Evolutionary conservation across 2,113 vertebrate genomes (phyloP).

Genomic region (Sitta europaea): DNA sequence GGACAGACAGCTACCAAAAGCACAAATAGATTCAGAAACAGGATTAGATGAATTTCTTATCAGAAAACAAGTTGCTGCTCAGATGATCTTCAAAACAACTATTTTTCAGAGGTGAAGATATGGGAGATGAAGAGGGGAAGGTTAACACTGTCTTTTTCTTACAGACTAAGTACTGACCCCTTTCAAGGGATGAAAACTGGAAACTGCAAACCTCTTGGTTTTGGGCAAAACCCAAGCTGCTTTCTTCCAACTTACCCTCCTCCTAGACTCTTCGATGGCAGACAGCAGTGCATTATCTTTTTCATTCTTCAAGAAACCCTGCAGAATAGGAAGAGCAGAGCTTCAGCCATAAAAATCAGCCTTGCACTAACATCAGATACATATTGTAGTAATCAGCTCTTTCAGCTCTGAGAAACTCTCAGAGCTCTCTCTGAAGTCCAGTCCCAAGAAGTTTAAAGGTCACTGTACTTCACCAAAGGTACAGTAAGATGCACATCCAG

Average conservation of each 20-base stretch:
- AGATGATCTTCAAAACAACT: neutral
- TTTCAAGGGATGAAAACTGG: neutral
- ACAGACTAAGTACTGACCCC: neutral
- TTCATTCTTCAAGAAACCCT: constrained; percentile 98
- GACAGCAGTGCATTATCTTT: constrained; percentile 95
- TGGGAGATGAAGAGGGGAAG: neutral
- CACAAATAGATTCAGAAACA: neutral
- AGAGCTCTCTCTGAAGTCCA: neutral
- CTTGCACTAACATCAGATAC: neutral
- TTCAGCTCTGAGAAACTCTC: neutral
- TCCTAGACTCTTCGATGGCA: constrained; percentile 95
- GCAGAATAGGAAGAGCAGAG: constrained; percentile 27
- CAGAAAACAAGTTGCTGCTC: neutral
- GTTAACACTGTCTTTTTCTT: neutral
- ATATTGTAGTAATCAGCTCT: neutral
- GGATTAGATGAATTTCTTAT: neutral
- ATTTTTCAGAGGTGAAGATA: neutral
- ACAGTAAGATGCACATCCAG: neutral
- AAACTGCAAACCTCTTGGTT: neutral
- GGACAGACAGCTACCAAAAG: neutral
- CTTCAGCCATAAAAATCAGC: neutral
- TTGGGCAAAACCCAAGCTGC: fast-evolving
- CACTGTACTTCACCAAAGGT: neutral
- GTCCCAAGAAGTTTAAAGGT: constrained; percentile 13
- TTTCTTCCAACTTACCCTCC: constrained; percentile 82